Evolutionary conservation across 2,888 invertebrate genomes (phyloP).

Genomic region (Campoplex nolae): DNA sequence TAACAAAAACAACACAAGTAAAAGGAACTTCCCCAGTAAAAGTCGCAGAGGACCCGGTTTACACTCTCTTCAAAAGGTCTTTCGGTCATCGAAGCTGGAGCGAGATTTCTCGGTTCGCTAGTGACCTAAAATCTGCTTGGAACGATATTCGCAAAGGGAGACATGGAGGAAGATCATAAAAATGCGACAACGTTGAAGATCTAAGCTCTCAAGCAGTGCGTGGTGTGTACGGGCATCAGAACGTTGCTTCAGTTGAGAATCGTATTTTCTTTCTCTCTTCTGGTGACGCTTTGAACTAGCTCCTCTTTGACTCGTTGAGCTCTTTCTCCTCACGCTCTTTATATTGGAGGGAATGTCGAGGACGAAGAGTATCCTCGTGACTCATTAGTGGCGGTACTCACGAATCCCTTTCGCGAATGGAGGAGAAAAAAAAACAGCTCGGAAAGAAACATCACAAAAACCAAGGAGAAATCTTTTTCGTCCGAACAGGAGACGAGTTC

Average conservation of each 20-base stretch:
- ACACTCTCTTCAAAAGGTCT: conserved; percentile 21
- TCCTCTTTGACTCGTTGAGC: conserved; percentile 6
- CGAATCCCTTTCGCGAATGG: conserved; percentile 53
- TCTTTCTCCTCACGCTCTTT: conserved; percentile 52
- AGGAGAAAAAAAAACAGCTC: conserved; percentile 25
- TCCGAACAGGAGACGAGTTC: conserved; percentile 47
- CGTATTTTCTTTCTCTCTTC: conserved; percentile 46
- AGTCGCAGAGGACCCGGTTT: conserved; percentile 42
- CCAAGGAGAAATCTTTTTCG: conserved; percentile 41
- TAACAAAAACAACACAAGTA: neutral
- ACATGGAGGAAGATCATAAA: conserved; percentile 24
- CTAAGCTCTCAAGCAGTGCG: conserved; percentile 36
- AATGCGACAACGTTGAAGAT: conserved; percentile 38
- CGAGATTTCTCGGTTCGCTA: conserved; percentile 32
- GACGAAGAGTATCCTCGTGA: conserved; percentile 66
- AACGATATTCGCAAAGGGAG: conserved; percentile 52
- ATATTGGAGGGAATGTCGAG: conserved; percentile 67
- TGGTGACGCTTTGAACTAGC: conserved; percentile 61
- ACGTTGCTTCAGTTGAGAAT: conserved; percentile 42
- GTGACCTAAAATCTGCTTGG: conserved; percentile 49
- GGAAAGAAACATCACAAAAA: conserved; percentile 30
- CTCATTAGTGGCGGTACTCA: conserved; percentile 69
- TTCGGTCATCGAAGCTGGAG: conserved; percentile 51
- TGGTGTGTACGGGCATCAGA: conserved; percentile 36
- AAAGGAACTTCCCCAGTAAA: conserved; percentile 14